phyloP scores from a whole-genome alignment of 2,113 vertebrate genomes.

The Anhinga anhinga region DNA sequence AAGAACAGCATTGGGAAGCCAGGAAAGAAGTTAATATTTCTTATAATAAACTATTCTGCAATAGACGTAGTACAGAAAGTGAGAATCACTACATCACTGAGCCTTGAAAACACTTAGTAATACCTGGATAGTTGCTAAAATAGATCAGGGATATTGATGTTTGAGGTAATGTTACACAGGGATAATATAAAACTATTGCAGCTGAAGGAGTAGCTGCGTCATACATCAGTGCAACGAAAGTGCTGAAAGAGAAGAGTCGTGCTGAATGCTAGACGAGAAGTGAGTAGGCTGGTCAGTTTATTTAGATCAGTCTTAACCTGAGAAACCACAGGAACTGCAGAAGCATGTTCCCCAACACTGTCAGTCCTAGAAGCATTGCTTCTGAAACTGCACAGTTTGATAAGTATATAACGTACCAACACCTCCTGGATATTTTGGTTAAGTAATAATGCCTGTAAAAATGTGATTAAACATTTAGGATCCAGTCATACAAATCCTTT shows the following conservation, averaged over 20 bases:
- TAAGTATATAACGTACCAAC: neutral
- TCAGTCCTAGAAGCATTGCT: neutral
- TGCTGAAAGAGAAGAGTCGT: neutral
- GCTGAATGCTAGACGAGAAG: neutral
- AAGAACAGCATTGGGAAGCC: neutral
- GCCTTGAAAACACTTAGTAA: neutral
- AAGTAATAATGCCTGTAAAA: conserved; percentile 1
- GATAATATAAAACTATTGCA: neutral
- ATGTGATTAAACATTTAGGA: conserved; percentile 10
- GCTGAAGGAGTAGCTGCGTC: conserved; percentile 15
- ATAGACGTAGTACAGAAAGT: neutral
- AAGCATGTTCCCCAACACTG: neutral
- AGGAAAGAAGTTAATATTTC: neutral
- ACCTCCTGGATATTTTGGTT: neutral
- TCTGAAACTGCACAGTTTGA: neutral
- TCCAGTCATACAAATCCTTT: conserved; percentile 21
- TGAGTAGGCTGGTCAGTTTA: neutral
- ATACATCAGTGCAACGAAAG: neutral
- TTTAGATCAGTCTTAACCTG: neutral
- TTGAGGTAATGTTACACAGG: neutral
- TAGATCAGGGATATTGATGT: neutral
- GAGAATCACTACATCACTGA: neutral
- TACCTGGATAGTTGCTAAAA: neutral
- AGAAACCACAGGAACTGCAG: neutral
- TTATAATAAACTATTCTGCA: neutral